Percentiles rank a stretch among this genome's conserved stretches.
Evolutionary conservation across 2,888 invertebrate genomes (phyloP).

Genomic region (Drosophila mimetica): DNA sequence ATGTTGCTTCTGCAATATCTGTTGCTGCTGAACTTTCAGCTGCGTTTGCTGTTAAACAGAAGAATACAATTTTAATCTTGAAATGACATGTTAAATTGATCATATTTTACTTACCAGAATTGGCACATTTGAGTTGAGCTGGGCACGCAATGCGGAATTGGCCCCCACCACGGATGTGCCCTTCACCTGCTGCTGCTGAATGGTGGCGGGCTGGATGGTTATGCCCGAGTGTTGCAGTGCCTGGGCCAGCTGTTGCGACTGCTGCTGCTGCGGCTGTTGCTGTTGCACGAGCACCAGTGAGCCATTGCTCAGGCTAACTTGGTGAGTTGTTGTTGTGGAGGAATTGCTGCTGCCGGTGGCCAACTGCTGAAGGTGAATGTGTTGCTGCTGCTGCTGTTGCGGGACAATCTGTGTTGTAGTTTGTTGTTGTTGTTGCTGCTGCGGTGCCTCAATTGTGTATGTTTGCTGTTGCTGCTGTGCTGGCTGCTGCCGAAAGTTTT

Average conservation of each 20-base stretch:
- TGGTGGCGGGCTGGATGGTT: slow-evolving; percentile 82
- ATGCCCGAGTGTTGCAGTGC: slow-evolving; percentile 79
- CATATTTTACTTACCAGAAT: slow-evolving; percentile 86
- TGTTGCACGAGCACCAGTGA: slow-evolving; percentile 83
- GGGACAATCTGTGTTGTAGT: slow-evolving; percentile 41
- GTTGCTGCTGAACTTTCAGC: slow-evolving; percentile 85
- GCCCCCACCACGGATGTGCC: slow-evolving; percentile 83
- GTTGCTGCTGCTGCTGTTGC: slow-evolving; percentile 71
- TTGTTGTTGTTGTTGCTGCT: slow-evolving; percentile 51
- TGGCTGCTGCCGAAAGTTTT: slow-evolving; percentile 78
- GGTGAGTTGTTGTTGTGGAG: slow-evolving; percentile 81
- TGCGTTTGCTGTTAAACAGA: slow-evolving; percentile 87
- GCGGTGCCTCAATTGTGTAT: slow-evolving; percentile 55
- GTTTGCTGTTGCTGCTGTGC: slow-evolving; percentile 41
- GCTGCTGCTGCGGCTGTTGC: slow-evolving; percentile 69
- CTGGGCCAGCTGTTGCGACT: slow-evolving; percentile 64
- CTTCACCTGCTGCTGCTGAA: slow-evolving; percentile 73
- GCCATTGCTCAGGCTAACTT: slow-evolving; percentile 83
- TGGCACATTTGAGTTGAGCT: slow-evolving; percentile 86
- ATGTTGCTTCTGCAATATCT: slow-evolving; percentile 73
- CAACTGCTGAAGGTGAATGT: slow-evolving; percentile 74
- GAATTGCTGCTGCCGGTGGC: slow-evolving; percentile 54
- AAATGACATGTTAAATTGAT: neutral
- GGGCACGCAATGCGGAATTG: slow-evolving; percentile 83
- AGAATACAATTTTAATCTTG: neutral